Evolutionary conservation across 2,113 vertebrate genomes (phyloP).

Genomic region (Rhynchomys soricoides): DNA sequence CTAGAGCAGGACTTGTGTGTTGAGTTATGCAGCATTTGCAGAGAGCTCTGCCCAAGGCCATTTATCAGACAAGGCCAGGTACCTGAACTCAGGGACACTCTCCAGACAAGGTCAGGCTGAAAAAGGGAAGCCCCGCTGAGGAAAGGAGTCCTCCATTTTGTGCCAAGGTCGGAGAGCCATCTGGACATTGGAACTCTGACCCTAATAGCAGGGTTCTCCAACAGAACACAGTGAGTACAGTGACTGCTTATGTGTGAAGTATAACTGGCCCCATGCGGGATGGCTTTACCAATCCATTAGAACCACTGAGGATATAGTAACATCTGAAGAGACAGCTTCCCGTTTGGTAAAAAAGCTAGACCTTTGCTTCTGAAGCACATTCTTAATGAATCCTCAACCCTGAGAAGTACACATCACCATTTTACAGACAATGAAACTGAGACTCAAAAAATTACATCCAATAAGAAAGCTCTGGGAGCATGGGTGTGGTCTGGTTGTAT

Average conservation of each 20-base stretch:
- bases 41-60: too few relatives aligned
- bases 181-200: too few relatives aligned
- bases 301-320: neutral
- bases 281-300: conserved; percentile 8
- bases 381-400: neutral
- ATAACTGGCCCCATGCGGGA: neutral
- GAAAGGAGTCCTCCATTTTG: too few relatives aligned
- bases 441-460: neutral
- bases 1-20: too few relatives aligned
- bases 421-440: conserved; percentile 7
- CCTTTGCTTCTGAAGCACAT: neutral
- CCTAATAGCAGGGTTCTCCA: too few relatives aligned
- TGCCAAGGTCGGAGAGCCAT: too few relatives aligned
- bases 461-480: neutral
- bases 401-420: neutral
- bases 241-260: neutral
- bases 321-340: neutral
- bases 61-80: too few relatives aligned
- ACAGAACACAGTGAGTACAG: neutral
- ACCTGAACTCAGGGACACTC: too few relatives aligned
- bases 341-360: neutral
- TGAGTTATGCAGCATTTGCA: too few relatives aligned
- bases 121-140: too few relatives aligned
- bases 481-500: neutral
- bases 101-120: too few relatives aligned